phyloP scores from a whole-genome alignment of 37 sponge, comb jelly and placozoan genomes.

The Cladorhizidae sp. region DNA sequence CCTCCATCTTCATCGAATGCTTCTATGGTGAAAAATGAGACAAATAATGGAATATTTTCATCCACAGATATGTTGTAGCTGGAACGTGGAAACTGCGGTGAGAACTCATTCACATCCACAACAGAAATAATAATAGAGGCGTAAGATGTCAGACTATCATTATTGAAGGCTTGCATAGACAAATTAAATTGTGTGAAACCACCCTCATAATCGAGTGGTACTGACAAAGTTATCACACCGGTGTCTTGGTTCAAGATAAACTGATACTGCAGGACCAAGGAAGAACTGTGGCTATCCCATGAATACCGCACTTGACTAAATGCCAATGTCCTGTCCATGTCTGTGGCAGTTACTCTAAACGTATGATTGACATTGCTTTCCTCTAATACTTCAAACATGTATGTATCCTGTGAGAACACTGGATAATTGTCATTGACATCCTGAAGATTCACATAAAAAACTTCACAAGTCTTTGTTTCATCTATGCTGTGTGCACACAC shows the following conservation, averaged over 20 bases:
- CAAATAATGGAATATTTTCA: conserved; percentile 25
- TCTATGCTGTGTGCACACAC: conserved; percentile 53
- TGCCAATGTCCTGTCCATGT: conserved; percentile 13
- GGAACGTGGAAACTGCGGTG: conserved; percentile 27
- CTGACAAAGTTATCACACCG: conserved; percentile 1
- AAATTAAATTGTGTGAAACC: conserved; percentile 10
- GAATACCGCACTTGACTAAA: conserved; percentile 15
- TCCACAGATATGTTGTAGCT: conserved; percentile 35
- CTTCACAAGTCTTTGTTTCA: conserved; percentile 4
- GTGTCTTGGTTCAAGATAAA: neutral
- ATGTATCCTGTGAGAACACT: conserved; percentile 19
- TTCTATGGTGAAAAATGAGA: conserved; percentile 4
- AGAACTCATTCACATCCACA: conserved; percentile 49
- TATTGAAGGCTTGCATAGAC: conserved; percentile 37
- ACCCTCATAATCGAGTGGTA: conserved; percentile 57
- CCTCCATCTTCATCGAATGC: conserved; percentile 51
- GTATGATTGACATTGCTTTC: neutral
- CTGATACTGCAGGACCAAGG: conserved; percentile 9
- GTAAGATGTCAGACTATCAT: conserved; percentile 11
- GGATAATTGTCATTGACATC: conserved; percentile 67
- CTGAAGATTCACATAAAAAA: conserved; percentile 21
- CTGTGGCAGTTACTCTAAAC: conserved; percentile 24
- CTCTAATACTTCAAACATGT: conserved; percentile 25
- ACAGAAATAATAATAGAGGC: conserved; percentile 4
- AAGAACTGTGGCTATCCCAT: conserved; percentile 4